Evolutionary conservation across 2,888 invertebrate genomes (phyloP).

Genomic region (Leptogaster cylindrica): DNA sequence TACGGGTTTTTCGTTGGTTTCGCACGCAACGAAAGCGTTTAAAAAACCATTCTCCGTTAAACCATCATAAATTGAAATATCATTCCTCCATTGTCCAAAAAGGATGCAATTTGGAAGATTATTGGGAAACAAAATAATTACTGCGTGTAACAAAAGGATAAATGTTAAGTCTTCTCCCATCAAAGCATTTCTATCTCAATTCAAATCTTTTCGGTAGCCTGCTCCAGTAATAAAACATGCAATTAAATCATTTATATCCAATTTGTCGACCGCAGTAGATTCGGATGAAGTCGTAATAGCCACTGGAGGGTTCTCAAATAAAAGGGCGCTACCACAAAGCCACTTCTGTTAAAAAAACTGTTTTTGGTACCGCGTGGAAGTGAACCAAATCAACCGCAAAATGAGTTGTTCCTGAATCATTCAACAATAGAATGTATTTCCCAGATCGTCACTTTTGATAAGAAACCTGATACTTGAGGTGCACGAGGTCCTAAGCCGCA

Average conservation of each 20-base stretch:
- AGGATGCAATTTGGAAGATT: too few relatives aligned
- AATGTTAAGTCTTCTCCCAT: too few relatives aligned
- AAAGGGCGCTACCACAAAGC: conserved; percentile 7
- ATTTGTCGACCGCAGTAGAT: conserved; percentile 13
- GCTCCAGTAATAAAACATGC: conserved; percentile 14
- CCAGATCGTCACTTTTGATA: conserved; percentile 55
- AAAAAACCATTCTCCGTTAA: too few relatives aligned
- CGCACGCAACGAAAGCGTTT: too few relatives aligned
- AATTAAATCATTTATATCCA: conserved; percentile 22
- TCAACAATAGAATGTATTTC: conserved; percentile 15
- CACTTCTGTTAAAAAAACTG: conserved; percentile 5
- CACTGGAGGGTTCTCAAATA: not conserved
- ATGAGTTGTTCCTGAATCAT: conserved; percentile 42
- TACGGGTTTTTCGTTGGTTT: too few relatives aligned
- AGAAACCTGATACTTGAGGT: conserved; percentile 55
- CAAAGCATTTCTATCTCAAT: conserved; percentile 11
- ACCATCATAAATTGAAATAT: too few relatives aligned
- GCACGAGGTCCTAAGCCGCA: conserved; percentile 14
- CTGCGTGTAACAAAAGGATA: too few relatives aligned
- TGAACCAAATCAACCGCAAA: conserved; percentile 46
- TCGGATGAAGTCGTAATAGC: conserved; percentile 8
- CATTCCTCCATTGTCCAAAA: too few relatives aligned
- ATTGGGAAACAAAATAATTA: too few relatives aligned
- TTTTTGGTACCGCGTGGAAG: conserved; percentile 28
- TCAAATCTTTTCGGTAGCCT: not conserved